Evolutionary conservation across 2,113 vertebrate species (phyloP).

Genomic region (Sclerurus mexicanus): DNA sequence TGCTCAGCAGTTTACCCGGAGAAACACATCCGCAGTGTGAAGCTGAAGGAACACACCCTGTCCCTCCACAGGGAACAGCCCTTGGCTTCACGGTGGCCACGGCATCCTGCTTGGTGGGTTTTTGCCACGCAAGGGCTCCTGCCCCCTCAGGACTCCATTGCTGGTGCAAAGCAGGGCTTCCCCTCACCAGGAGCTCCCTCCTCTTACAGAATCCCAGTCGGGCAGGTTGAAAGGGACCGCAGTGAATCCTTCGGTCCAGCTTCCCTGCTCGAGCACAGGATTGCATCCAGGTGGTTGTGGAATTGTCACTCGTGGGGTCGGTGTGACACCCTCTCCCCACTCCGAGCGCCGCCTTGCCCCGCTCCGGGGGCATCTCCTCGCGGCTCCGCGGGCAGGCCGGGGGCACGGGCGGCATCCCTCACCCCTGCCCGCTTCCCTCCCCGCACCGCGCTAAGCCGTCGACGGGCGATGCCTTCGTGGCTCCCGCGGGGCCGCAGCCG

Average conservation of each 20-base stretch:
- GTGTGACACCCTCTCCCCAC: neutral
- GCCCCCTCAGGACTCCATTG: neutral
- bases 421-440: too few species aligned
- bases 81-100: fast-evolving
- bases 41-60: neutral
- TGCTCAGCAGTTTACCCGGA: neutral
- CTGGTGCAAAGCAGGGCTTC: fast-evolving
- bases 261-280: neutral
- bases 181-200: fast-evolving
- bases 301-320: fast-evolving
- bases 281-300: fast-evolving
- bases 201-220: neutral
- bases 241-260: neutral
- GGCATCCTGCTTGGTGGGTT: fast-evolving
- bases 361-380: too few species aligned
- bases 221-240: neutral
- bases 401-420: too few species aligned
- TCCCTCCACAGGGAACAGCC: too few species aligned
- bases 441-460: too few species aligned
- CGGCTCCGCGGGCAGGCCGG: neutral
- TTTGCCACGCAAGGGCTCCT: fast-evolving
- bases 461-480: too few species aligned
- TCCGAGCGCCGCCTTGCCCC: too few species aligned
- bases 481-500: too few species aligned
- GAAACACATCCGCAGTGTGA: neutral